These are phyloP conservation scores for Sphaerodactylus townsendi DNA, from an alignment of 2,113 vertebrate genomes.

Conservation along the genomic window DNA sequence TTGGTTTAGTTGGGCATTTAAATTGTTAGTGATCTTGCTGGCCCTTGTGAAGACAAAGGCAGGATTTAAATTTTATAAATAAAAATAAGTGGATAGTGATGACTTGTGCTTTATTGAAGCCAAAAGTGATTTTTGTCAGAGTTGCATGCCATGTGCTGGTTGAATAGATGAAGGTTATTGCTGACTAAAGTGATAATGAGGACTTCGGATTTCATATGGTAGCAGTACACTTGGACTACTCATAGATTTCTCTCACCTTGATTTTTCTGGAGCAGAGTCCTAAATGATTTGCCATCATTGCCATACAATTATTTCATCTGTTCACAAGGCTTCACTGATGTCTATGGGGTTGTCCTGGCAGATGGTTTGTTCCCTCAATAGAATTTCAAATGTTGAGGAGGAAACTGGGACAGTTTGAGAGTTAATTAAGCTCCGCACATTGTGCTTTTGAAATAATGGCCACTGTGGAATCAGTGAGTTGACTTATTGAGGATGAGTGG, in stretches of 20 bases:
- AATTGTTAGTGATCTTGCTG: too few relatives aligned
- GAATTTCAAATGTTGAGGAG: not conserved
- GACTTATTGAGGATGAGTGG: not conserved
- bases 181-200: not conserved
- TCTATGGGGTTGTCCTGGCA: not conserved
- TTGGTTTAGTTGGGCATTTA: too few relatives aligned
- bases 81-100: too few relatives aligned
- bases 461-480: not conserved
- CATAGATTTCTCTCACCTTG: not conserved
- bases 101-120: too few relatives aligned
- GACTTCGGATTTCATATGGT: not conserved
- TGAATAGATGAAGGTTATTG: too few relatives aligned
- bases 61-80: too few relatives aligned
- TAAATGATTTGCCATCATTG: not conserved
- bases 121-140: too few relatives aligned
- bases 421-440: not conserved
- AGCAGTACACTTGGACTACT: not conserved
- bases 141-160: too few relatives aligned
- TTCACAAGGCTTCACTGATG: not conserved
- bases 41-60: too few relatives aligned
- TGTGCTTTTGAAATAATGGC: not conserved
- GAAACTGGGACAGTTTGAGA: not conserved
- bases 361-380: not conserved
- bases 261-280: not conserved
- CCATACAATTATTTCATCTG: not conserved